These are phyloP conservation scores for Taenioides sp. DNA, from an alignment of 2,797 vertebrate genomes.

Conservation along the genomic window DNA sequence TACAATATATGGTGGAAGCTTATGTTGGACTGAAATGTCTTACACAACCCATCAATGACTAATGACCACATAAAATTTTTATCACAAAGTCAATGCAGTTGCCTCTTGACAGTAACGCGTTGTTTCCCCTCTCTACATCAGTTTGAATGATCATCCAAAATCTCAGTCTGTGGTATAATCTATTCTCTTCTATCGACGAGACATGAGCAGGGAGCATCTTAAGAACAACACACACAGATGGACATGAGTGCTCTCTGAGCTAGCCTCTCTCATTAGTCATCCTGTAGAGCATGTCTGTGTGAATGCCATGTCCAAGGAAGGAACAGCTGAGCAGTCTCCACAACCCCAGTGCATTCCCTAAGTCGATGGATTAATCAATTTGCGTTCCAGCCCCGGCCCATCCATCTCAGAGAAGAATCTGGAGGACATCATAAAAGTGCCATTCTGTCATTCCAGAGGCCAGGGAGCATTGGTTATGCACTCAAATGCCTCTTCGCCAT, in stretches of 20 bases:
- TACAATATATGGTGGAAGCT: not conserved
- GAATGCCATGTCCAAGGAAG: constrained; percentile 61
- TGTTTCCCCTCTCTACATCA: constrained; percentile 2
- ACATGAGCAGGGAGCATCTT: constrained; percentile 31
- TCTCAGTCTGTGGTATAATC: constrained; percentile 27
- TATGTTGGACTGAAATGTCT: not conserved
- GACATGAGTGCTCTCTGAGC: constrained; percentile 46
- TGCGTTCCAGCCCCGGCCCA: constrained; percentile 67
- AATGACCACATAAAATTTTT: not conserved
- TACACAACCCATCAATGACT: not conserved
- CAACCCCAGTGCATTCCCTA: constrained; percentile 65
- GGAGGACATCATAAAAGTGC: constrained; percentile 76
- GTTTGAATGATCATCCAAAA: constrained; percentile 22
- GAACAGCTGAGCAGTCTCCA: constrained; percentile 68
- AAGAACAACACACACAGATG: constrained; percentile 29
- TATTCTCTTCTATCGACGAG: constrained; percentile 33
- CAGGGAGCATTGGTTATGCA: constrained; percentile 47
- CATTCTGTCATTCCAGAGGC: constrained; percentile 66
- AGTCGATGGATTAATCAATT: constrained; percentile 80
- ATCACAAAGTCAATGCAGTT: not conserved
- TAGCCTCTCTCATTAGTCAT: constrained; percentile 66
- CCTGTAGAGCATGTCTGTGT: constrained; percentile 62
- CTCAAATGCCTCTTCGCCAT: constrained; percentile 6
- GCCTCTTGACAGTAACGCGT: constrained; percentile 8
- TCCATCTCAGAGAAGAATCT: constrained; percentile 77